Conservation (phyloP, 2,797 vertebrate species). For the Cynopterus sphinx region DNA sequence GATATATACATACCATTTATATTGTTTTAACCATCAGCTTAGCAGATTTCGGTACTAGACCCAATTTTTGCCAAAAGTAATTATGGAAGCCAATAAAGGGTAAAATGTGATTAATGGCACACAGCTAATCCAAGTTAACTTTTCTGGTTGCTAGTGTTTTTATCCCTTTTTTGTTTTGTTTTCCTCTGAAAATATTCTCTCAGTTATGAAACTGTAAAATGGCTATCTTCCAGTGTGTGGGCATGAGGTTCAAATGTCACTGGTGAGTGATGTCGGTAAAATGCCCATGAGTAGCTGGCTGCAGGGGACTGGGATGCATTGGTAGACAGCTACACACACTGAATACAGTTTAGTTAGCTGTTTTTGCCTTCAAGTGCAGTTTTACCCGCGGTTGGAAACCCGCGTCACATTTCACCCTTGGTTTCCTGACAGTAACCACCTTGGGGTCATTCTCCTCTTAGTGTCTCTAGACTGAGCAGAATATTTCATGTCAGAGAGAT, state of each 20-base stretch:
- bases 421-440: constrained; percentile 42
- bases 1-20: background rate
- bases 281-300: background rate
- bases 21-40: background rate
- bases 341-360: background rate
- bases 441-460: constrained; percentile 27
- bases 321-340: rapidly evolving
- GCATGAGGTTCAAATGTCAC: background rate
- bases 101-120: constrained; percentile 20
- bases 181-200: constrained; percentile 60
- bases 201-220: background rate
- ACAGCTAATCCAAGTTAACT: constrained; percentile 54
- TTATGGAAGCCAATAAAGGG: background rate
- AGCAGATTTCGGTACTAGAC: background rate
- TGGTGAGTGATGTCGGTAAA: background rate
- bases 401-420: background rate
- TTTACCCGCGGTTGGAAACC: background rate
- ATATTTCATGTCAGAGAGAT: background rate
- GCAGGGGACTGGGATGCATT: background rate
- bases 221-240: constrained; percentile 36
- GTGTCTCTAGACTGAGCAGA: constrained; percentile 13
- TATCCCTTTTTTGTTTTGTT: background rate
- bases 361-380: background rate
- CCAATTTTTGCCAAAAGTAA: background rate
- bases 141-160: constrained; percentile 62